Conservation (phyloP, 2,797 vertebrate genomes). For the Gallinago solitaria region DNA sequence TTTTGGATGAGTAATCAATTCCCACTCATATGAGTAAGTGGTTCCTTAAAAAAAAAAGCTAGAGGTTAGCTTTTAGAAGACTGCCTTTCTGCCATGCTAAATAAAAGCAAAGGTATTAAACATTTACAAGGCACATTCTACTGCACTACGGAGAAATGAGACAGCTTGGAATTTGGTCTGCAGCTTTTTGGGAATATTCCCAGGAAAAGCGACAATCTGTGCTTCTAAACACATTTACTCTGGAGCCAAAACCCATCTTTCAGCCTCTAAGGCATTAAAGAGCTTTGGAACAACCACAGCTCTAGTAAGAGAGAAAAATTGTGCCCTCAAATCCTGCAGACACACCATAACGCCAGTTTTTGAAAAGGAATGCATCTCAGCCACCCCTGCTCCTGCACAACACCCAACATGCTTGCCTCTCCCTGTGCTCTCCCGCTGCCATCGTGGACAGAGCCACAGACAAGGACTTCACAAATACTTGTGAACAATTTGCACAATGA, state of each 20-base stretch:
- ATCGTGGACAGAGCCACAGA: background rate
- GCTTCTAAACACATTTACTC: constrained; percentile 10
- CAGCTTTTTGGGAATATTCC: constrained; percentile 35
- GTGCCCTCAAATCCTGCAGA: background rate
- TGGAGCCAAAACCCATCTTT: constrained; percentile 4
- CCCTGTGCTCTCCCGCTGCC: background rate
- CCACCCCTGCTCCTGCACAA: background rate
- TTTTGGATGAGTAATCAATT: constrained; percentile 91
- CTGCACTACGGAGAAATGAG: background rate
- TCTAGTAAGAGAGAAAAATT: background rate
- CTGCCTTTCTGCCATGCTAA: background rate
- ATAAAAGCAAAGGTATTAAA: constrained; percentile 52
- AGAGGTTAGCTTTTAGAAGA: constrained; percentile 32
- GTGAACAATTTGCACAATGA: background rate
- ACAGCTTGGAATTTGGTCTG: background rate
- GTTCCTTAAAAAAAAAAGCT: constrained; percentile 78
- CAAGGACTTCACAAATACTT: background rate
- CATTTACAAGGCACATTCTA: constrained; percentile 47
- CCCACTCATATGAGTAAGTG: constrained; percentile 90
- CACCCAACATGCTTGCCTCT: fast-evolving
- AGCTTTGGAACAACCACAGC: constrained; percentile 1
- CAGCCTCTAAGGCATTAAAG: constrained; percentile 20
- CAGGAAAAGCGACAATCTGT: constrained; percentile 47
- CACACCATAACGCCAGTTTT: background rate
- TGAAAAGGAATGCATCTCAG: background rate